Evolutionary conservation across 2,113 vertebrate genomes (phyloP), one percentile per base, ranked within the genome.

Genomic region (Corvus cornix): DNA sequence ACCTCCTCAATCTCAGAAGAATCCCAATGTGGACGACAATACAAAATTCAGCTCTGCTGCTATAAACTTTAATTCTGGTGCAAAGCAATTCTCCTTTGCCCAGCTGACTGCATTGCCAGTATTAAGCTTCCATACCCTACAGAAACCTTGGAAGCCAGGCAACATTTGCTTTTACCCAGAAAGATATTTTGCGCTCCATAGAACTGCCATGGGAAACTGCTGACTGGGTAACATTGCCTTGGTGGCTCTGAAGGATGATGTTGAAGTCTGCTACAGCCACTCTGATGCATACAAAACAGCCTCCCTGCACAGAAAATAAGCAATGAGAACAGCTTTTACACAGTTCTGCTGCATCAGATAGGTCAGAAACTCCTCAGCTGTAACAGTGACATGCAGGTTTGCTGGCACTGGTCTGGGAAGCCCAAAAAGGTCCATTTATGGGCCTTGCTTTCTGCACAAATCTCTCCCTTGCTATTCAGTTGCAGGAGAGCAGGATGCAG

Each of bases 21-120:
- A 49, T 53, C 20, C 28, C 26, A 28, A 0, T 13, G 35, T 23
- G 21, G 17, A n/a, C 28, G 21, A 37, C 21, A 74, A 43, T 0
- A 59, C 2, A 43, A 44, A 79, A 73, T 43, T 68, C 53, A 84
- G 6, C 18, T 67, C 60, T 28, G 16, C 35, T 84, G 6, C 76
- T 52, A 17, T 35, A 35, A 52, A 16, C 21, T 70, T 67, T 35
- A 46, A 27, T 84, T 63, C 41, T 23, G n/a, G 13, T 35, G 9
- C 30, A 33, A 76, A 62, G 22, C 18, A 80, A 27, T 20, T 53
- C 9, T n/a, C 10, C 16, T 52, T 14, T 56, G 22, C 10, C 33
- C 31, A 53, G 8, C 4, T 26, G 31, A 41, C 13, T 68, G 7
- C 5, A 23, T 1, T 20, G 18, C 4, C 48, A 55, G 6, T 20